Conservation (phyloP, 37 sponge, comb jelly and placozoan genomes). For the Aplysina aerophoba region DNA sequence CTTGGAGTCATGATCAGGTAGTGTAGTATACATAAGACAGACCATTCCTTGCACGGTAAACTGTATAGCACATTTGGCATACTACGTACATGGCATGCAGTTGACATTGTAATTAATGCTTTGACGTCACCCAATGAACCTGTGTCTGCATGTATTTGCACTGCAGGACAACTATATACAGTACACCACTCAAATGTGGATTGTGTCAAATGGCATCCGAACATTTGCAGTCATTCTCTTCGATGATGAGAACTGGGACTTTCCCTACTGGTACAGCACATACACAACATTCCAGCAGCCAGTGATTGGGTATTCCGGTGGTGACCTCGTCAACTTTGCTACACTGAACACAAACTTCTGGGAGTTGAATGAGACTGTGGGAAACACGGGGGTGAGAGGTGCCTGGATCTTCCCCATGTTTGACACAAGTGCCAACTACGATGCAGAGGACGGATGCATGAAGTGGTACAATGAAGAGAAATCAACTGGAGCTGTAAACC, state of each 20-base stretch:
- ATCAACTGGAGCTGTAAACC: background rate
- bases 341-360: background rate
- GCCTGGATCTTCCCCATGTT: conserved; percentile 52
- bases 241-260: conserved; percentile 13
- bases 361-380: conserved; percentile 19
- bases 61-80: too few species aligned
- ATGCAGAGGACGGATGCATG: conserved; percentile 33
- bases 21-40: background rate
- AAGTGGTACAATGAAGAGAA: conserved; percentile 33
- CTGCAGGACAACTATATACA: background rate
- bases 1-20: background rate
- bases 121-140: too few species aligned
- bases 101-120: too few species aligned
- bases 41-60: background rate
- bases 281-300: background rate
- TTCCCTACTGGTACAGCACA: conserved; percentile 8
- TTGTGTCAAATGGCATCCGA: conserved; percentile 2
- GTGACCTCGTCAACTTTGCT: conserved; percentile 35
- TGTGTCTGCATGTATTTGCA: too few species aligned
- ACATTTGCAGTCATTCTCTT: background rate
- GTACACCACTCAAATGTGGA: conserved; percentile 10
- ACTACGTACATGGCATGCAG: too few species aligned
- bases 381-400: conserved; percentile 45
- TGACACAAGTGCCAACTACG: background rate
- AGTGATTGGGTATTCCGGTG: conserved; percentile 59